A percentile compares a stretch with the other conserved stretches of the same genome.
phyloP scores from a whole-genome alignment of 2,797 vertebrate genomes.

The Nasua narica region DNA sequence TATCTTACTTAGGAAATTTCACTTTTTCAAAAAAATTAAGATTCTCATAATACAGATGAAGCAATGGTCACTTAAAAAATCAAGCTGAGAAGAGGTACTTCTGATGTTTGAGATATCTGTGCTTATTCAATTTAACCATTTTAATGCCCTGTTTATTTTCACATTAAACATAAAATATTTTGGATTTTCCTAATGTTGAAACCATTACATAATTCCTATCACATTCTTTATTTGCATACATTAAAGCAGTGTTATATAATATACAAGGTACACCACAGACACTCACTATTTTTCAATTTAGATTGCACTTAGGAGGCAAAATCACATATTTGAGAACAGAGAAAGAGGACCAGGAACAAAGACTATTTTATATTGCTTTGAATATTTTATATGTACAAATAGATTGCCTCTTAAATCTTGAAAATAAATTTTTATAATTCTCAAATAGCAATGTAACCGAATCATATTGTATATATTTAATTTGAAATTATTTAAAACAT shows the following conservation, averaged over 20 bases:
- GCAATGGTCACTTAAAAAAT: neutral
- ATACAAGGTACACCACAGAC: neutral
- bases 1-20: neutral
- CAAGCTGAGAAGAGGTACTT: neutral
- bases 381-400: neutral
- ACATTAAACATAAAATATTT: neutral
- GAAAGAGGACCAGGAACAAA: slow-evolving; percentile 22
- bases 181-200: neutral
- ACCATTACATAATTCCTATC: neutral
- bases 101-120: neutral
- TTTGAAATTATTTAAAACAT: slow-evolving; percentile 30
- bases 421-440: slow-evolving; percentile 15
- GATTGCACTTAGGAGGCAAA: neutral
- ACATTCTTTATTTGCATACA: slow-evolving; percentile 8
- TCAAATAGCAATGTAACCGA: slow-evolving; percentile 13
- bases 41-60: neutral
- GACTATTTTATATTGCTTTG: slow-evolving; percentile 19
- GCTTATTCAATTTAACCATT: neutral
- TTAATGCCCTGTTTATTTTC: neutral
- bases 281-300: neutral
- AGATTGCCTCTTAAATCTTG: slow-evolving; percentile 24
- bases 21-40: neutral
- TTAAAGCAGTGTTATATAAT: neutral
- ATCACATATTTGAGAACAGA: slow-evolving; percentile 5
- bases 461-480: neutral